These are phyloP conservation scores for Synergus itoensis DNA, from an alignment of 2,888 invertebrate genomes.

Conservation along the genomic window DNA sequence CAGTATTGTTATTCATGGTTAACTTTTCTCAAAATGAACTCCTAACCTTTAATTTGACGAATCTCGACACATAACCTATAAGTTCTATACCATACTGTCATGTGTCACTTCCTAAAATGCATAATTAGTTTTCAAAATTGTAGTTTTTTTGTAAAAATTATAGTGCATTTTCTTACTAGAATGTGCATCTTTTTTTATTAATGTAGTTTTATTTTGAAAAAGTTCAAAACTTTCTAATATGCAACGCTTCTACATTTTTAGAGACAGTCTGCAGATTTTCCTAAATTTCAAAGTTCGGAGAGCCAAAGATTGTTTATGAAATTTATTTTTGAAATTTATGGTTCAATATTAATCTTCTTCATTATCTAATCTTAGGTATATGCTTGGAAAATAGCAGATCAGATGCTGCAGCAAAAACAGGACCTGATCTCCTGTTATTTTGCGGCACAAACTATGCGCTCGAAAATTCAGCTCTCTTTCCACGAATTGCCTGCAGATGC, in stretches of 20 bases:
- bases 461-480: conserved; percentile 95
- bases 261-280: not conserved
- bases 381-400: conserved; percentile 98
- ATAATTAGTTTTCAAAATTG: not conserved
- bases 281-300: not conserved
- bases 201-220: not conserved
- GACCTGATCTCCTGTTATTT: conserved; percentile 97
- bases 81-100: conserved; percentile 22
- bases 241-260: not conserved
- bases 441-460: conserved; percentile 98
- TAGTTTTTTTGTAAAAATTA: not conserved
- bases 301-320: too few species aligned
- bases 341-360: not conserved
- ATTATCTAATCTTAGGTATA: conserved; percentile 85
- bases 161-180: not conserved
- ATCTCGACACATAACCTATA: conserved; percentile 39
- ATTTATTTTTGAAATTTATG: too few species aligned
- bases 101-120: conserved; percentile 17
- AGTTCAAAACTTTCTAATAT: not conserved
- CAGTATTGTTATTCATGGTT: not conserved
- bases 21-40: not conserved
- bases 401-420: conserved; percentile 92
- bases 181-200: not conserved
- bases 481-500: conserved; percentile 93
- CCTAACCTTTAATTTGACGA: not conserved